phyloP scores from a whole-genome alignment of 2,113 vertebrate species.

The Chunga burmeisteri region DNA sequence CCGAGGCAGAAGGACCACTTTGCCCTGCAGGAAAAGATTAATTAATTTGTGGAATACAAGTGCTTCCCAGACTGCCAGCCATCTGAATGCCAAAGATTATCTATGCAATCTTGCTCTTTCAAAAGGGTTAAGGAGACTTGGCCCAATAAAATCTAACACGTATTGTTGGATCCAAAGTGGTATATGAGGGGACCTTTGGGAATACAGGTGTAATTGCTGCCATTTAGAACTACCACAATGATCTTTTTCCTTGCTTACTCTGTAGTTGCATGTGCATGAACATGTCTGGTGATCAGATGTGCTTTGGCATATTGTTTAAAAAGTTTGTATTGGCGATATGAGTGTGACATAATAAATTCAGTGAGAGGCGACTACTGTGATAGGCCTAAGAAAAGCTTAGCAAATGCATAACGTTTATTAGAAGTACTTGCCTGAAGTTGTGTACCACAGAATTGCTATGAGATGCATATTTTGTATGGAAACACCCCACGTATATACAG shows the following conservation, averaged over 20 bases:
- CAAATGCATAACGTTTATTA: background rate
- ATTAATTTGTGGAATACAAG: background rate
- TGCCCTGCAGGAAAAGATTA: background rate
- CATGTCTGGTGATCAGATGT: background rate
- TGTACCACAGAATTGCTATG: background rate
- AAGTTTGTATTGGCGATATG: background rate
- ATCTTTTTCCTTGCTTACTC: background rate
- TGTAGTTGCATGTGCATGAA: background rate
- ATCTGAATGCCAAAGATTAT: background rate
- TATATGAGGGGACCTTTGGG: background rate
- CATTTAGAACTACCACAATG: background rate
- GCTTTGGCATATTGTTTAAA: background rate
- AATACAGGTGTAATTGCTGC: background rate
- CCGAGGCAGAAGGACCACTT: background rate
- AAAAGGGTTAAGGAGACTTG: background rate
- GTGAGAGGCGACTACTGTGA: background rate
- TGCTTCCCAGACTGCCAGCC: background rate
- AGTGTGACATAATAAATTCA: background rate
- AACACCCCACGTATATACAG: accelerated
- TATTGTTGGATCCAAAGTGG: background rate
- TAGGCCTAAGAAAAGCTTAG: background rate
- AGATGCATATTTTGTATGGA: background rate
- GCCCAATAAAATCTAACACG: background rate
- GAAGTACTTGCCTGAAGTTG: background rate
- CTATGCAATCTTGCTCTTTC: background rate